Conservation (phyloP, 2,888 invertebrate genomes). For the Noctua fimbriata region DNA sequence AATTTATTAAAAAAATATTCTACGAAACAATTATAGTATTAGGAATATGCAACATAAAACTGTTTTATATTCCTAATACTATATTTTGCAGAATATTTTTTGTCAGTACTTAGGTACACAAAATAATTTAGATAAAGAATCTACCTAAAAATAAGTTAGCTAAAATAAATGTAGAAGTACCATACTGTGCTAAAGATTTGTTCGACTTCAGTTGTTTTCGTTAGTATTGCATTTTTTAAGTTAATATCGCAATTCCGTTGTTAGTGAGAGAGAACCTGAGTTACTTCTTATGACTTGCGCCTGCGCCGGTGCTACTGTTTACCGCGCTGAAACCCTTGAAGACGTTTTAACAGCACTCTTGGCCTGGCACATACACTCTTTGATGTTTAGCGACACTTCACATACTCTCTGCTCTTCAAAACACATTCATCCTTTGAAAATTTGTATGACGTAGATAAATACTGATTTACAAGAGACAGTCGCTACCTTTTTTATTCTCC, state of each 20-base stretch:
- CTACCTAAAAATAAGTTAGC: too few relatives aligned
- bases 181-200: too few relatives aligned
- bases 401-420: conserved; percentile 71
- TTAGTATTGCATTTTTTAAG: background rate
- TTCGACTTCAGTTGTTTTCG: too few relatives aligned
- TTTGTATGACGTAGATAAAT: conserved; percentile 62
- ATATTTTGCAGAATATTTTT: too few relatives aligned
- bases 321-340: conserved; percentile 86
- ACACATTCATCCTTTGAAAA: conserved; percentile 73
- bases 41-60: background rate
- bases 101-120: too few relatives aligned
- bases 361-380: conserved; percentile 80
- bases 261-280: background rate
- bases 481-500: conserved; percentile 42
- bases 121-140: too few relatives aligned
- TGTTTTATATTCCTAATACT: too few relatives aligned
- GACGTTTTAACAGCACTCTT: conserved; percentile 85
- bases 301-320: conserved; percentile 82
- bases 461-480: conserved; percentile 46
- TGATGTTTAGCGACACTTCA: conserved; percentile 87
- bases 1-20: background rate
- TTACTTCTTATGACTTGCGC: conserved; percentile 63
- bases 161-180: too few relatives aligned
- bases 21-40: too few relatives aligned
- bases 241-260: background rate